Evolutionary conservation across 2,888 invertebrate species (phyloP).

Genomic region (Cyaniris semiargus): DNA sequence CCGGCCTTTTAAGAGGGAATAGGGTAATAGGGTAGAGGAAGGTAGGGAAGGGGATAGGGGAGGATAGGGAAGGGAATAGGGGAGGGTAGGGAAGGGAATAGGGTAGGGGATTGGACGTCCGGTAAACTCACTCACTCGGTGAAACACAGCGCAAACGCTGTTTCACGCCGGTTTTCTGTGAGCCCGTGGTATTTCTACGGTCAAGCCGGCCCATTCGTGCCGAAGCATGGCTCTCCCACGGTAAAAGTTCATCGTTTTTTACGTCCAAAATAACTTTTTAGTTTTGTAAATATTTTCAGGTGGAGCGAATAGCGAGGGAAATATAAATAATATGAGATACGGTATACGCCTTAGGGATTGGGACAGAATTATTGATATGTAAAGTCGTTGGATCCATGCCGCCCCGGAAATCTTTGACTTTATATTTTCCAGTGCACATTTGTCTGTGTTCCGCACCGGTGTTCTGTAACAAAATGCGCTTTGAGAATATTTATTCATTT

Average conservation of each 20-base stretch:
- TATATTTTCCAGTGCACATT: slow-evolving; percentile 20
- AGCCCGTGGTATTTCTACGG: too few relatives aligned
- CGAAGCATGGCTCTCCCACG: too few relatives aligned
- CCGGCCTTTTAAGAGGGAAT: too few relatives aligned
- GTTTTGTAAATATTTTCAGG: slow-evolving; percentile 9
- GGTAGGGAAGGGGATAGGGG: too few relatives aligned
- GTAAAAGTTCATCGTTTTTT: slow-evolving; percentile 5
- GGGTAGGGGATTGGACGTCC: too few relatives aligned
- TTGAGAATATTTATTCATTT: neutral
- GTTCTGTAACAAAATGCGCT: slow-evolving; percentile 15
- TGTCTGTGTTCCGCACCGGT: neutral
- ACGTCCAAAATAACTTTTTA: slow-evolving; percentile 4
- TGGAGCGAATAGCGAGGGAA: slow-evolving; percentile 16
- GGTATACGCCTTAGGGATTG: slow-evolving; percentile 12
- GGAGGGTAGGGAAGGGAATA: too few relatives aligned
- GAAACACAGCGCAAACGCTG: too few relatives aligned
- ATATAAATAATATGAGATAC: slow-evolving; percentile 26
- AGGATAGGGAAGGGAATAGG: too few relatives aligned
- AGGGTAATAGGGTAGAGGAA: too few relatives aligned
- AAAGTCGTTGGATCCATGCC: slow-evolving; percentile 7
- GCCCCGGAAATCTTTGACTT: slow-evolving; percentile 12
- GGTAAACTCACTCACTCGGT: too few relatives aligned
- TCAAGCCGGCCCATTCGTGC: too few relatives aligned
- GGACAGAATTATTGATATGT: slow-evolving; percentile 25
- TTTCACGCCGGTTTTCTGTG: too few relatives aligned